Conservation (phyloP, 2,113 vertebrate species). For the Nesogale talazaci region DNA sequence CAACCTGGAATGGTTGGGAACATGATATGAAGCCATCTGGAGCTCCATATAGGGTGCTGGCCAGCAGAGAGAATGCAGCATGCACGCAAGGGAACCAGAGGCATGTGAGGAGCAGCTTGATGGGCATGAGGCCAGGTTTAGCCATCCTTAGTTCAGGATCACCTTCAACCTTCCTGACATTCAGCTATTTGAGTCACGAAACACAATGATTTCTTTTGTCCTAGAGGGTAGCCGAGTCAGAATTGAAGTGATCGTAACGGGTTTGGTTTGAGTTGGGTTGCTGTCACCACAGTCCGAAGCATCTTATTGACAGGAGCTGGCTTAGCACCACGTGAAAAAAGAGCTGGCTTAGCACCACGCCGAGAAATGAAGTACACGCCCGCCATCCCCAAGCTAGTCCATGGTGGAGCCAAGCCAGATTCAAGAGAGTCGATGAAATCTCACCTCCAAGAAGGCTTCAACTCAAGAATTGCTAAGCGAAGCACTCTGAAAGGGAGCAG, state of each 20-base stretch:
- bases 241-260: too few species aligned
- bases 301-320: neutral
- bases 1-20: neutral
- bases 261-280: neutral
- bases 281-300: neutral
- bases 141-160: neutral
- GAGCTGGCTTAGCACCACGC: neutral
- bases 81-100: neutral
- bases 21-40: neutral
- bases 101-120: neutral
- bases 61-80: accelerated
- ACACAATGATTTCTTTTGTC: neutral
- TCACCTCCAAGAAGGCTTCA: neutral
- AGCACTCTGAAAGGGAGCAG: neutral
- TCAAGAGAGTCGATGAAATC: neutral
- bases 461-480: neutral
- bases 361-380: neutral
- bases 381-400: neutral
- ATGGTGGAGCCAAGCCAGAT: neutral
- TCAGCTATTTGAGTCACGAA: neutral
- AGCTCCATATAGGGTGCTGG: neutral
- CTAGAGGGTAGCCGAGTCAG: too few species aligned
- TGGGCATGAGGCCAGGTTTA: neutral
- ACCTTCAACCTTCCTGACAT: neutral
- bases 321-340: too few species aligned